Evolutionary conservation across 2,113 vertebrate genomes (phyloP).

Genomic region (Microcebus murinus): DNA sequence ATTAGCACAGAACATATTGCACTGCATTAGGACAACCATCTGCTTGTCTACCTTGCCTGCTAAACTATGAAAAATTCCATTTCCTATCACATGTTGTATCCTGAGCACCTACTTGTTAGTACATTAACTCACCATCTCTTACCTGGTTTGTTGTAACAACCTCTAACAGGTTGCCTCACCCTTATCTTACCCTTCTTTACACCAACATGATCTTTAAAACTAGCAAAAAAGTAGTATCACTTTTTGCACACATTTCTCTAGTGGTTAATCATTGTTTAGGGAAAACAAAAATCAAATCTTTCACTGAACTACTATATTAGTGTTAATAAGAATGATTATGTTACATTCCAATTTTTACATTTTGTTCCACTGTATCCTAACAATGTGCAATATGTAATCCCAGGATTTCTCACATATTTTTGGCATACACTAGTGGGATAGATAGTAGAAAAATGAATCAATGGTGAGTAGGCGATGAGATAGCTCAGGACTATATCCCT

Average conservation of each 20-base stretch:
- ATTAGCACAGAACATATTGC: slow-evolving; percentile 19
- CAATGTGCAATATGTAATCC: not conserved
- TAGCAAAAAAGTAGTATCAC: not conserved
- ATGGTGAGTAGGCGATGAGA: not conserved
- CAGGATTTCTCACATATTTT: not conserved
- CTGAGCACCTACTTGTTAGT: not conserved
- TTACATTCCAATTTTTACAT: not conserved
- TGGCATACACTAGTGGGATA: not conserved
- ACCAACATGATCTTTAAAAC: not conserved
- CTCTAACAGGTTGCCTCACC: not conserved
- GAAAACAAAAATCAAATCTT: not conserved
- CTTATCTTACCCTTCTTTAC: not conserved
- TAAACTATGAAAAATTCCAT: not conserved
- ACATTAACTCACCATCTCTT: not conserved
- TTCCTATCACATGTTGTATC: not conserved
- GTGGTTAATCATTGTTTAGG: not conserved
- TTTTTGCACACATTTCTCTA: not conserved
- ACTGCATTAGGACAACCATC: not conserved
- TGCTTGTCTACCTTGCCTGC: not conserved
- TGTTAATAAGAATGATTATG: not conserved
- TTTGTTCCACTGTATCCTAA: not conserved
- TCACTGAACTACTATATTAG: not conserved
- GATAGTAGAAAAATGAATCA: not conserved
- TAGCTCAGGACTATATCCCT: not conserved
- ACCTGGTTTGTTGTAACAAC: not conserved